A percentile compares a stretch with the other conserved stretches of the same genome.
These are phyloP conservation scores for Ctenodactylus gundi DNA, from an alignment of 2,113 vertebrate species.

Conservation along the genomic window DNA sequence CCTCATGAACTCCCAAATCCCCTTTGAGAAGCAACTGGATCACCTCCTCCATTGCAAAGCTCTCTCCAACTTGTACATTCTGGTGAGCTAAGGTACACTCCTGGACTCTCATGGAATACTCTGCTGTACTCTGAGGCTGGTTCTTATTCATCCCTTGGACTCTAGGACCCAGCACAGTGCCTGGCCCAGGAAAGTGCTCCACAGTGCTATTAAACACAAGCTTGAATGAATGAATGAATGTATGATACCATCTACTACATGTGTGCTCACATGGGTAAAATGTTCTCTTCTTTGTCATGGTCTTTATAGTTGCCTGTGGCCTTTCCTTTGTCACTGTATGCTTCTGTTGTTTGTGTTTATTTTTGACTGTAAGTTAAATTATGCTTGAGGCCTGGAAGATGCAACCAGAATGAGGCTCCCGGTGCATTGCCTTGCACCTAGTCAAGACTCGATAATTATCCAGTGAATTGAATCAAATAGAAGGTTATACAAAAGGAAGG, in stretches of 20 bases:
- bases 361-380: slow-evolving; percentile 64
- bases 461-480: slow-evolving; percentile 36
- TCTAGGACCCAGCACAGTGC: not conserved
- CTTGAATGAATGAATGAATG: not conserved
- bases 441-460: slow-evolving; percentile 60
- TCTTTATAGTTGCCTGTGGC: not conserved
- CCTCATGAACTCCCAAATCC: not conserved
- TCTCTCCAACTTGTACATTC: not conserved
- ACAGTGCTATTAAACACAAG: not conserved
- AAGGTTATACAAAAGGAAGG: slow-evolving; percentile 43
- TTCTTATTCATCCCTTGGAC: not conserved
- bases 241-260: not conserved
- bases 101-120: not conserved
- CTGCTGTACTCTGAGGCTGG: not conserved
- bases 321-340: not conserved
- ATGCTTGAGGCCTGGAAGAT: not conserved
- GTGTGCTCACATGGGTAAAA: not conserved
- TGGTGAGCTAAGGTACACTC: not conserved
- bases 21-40: not conserved
- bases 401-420: slow-evolving; percentile 26
- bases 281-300: not conserved
- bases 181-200: not conserved
- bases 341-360: not conserved
- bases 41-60: not conserved
- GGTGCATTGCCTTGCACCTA: not conserved